These are phyloP conservation scores for Cyrtonyx montezumae DNA, from an alignment of 2,113 vertebrate genomes.

Conservation along the genomic window DNA sequence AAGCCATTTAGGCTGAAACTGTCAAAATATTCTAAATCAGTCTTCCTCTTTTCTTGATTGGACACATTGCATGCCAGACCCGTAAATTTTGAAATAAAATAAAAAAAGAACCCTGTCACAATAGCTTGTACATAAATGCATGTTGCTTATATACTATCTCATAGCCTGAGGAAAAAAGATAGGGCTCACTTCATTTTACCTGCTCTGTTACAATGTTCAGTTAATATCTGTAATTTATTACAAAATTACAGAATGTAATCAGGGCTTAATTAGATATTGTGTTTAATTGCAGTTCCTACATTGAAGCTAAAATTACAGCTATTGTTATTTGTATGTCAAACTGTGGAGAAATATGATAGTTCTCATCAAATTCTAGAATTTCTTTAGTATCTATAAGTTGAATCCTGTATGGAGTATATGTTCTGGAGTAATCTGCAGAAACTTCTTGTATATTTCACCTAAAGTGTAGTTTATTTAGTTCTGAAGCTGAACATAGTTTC, in stretches of 20 bases:
- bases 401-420: not conserved
- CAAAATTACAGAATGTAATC: not conserved
- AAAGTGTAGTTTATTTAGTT: not conserved
- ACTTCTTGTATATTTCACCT: not conserved
- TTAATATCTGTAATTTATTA: not conserved
- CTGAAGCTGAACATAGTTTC: not conserved
- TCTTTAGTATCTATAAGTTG: slow-evolving; percentile 13
- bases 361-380: not conserved
- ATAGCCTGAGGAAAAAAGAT: not conserved
- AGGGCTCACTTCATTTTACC: not conserved
- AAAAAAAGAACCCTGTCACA: not conserved
- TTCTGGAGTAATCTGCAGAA: not conserved
- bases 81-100: not conserved
- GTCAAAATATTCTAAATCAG: not conserved
- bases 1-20: not conserved
- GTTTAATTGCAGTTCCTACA: not conserved
- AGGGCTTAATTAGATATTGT: not conserved
- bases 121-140: not conserved
- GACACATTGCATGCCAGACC: not conserved
- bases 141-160: not conserved
- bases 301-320: not conserved
- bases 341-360: not conserved
- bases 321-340: not conserved
- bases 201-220: not conserved
- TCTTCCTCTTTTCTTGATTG: not conserved